phyloP scores from a whole-genome alignment of 2,113 vertebrate genomes.

The Paratilapia polleni region DNA sequence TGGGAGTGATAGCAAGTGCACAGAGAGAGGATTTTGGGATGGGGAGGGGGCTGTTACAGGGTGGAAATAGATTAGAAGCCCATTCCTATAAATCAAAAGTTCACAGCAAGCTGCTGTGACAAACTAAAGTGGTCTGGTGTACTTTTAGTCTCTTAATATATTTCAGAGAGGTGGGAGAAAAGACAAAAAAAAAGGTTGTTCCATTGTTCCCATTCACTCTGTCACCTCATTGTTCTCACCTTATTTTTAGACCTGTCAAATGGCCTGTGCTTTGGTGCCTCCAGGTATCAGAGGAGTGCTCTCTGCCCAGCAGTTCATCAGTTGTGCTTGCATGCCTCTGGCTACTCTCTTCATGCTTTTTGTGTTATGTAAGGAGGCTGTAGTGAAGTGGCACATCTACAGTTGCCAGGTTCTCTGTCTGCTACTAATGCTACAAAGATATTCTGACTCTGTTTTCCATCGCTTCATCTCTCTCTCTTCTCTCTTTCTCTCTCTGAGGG shows the following conservation, averaged over 20 bases:
- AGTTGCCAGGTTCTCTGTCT: constrained; percentile 44
- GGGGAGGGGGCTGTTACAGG: neutral
- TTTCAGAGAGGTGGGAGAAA: constrained; percentile 14
- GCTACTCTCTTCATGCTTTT: constrained; percentile 41
- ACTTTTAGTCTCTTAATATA: neutral
- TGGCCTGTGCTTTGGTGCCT: constrained; percentile 38
- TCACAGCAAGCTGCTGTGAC: neutral
- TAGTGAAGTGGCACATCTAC: constrained; percentile 42
- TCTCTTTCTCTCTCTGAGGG: neutral
- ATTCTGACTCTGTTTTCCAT: constrained; percentile 34
- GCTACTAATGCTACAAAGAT: constrained; percentile 52
- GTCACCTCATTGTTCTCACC: constrained; percentile 38
- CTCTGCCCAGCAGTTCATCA: constrained; percentile 36
- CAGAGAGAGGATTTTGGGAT: neutral
- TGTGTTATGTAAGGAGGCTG: constrained; percentile 54
- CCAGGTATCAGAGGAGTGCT: constrained; percentile 42
- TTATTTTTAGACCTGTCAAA: constrained; percentile 62
- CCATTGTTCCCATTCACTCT: constrained; percentile 24
- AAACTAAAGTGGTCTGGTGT: constrained; percentile 20
- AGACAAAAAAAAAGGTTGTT: constrained; percentile 7
- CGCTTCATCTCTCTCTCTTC: neutral
- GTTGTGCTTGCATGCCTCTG: constrained; percentile 37
- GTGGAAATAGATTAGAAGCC: constrained; percentile 34
- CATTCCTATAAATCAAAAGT: constrained; percentile 33
- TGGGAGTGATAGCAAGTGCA: neutral